Evolutionary conservation across 1,140 invertebrate genomes (phyloP), one percentile per base, ranked within the genome.

Genomic region (Steinernema feltiae): DNA sequence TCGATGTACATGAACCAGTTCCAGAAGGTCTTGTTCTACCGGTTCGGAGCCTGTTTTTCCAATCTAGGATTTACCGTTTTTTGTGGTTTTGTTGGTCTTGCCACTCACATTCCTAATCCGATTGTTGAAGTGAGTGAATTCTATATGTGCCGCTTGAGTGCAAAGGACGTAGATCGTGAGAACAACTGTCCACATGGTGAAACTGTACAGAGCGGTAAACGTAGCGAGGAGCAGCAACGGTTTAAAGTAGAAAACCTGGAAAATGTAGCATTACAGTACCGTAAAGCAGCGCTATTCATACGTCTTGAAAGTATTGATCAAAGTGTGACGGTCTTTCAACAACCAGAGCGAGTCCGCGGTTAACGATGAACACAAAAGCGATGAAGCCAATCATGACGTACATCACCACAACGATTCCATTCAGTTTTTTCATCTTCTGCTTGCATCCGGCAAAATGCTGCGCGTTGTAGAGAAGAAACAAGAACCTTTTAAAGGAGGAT

Each of bases 61-160:
- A 18, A 41, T 41, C 35, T 41, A 41, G 18, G 18, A 7, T 41
- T 41, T 7, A 18, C 48, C 48, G 29, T 41, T 30, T 32, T 48
- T 69, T 41, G 70, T 30, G 30, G 0, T 69, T 48, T 48, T 32
- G 32, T 48, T 24, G n/a, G 46, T 17, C 30, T 73, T 18, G 48
- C 17, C 1, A 18, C 7, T n/a, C 46, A 73, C 72, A 27, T 73
- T 48, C 27, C 48, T 21, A n/a, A 77, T 69, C 70, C 73, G 69
- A 18, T 31, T 18, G 41, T 78, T 78, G 70, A 76, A 78, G 53
- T 73, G 73, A 21, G 63, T 24, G n/a, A 76, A 71, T 48, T 78
- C 77, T 1, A 78, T 21, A 48, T 76, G 63, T 0, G 74, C 74
- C 1, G 74, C 70, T 32, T 78, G 71, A 0, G 74, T 78, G 24